Evolutionary conservation across 2,113 vertebrate species (phyloP).

Genomic region (Seriola quinqueradiata): DNA sequence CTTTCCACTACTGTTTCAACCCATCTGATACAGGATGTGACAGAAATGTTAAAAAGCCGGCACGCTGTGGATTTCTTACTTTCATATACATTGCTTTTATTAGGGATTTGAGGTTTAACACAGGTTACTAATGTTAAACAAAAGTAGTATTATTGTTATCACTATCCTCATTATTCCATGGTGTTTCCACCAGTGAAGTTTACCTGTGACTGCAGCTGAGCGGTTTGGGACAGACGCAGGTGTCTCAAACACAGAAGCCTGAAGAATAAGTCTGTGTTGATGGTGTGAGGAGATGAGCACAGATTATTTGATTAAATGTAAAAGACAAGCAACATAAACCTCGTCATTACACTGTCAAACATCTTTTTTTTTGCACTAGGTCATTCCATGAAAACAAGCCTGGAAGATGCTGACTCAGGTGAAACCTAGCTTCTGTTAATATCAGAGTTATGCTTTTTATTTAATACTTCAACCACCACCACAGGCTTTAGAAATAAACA

Average conservation of each 20-base stretch:
- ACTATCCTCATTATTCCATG: background rate
- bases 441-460: slow-evolving; percentile 4
- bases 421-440: slow-evolving; percentile 31
- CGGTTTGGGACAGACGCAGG: background rate
- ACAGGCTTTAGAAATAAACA: slow-evolving; percentile 35
- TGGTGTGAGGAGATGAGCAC: background rate
- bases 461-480: slow-evolving; percentile 20
- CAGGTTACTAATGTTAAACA: background rate
- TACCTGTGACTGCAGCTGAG: background rate
- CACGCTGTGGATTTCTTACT: slow-evolving; percentile 14
- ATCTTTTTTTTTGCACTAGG: background rate
- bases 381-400: slow-evolving; percentile 8
- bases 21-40: slow-evolving; percentile 30
- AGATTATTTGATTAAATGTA: slow-evolving; percentile 17
- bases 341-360: background rate
- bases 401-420: slow-evolving; percentile 33
- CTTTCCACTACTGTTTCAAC: slow-evolving; percentile 31
- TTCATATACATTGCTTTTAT: slow-evolving; percentile 16
- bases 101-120: slow-evolving; percentile 9
- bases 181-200: background rate
- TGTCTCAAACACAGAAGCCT: background rate
- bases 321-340: slow-evolving; percentile 10
- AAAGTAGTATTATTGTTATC: background rate
- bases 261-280: background rate
- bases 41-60: slow-evolving; percentile 22